Base-by-base conservation (phyloP, 2,113 vertebrate species). In the Odobenus rosmarus region DNA sequence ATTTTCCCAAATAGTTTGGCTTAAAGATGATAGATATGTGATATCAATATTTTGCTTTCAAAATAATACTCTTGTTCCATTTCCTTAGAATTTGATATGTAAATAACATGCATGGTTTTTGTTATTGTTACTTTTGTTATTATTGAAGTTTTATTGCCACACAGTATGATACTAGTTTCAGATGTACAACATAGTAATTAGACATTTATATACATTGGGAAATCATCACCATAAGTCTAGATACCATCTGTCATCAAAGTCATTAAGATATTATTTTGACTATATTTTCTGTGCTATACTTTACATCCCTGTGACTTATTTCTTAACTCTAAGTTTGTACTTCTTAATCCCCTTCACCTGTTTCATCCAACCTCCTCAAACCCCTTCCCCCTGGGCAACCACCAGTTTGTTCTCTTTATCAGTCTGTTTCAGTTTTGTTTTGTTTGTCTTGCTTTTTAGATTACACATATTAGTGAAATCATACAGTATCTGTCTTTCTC, bases 81-180 rank as follows among this genome's bases (percentile, higher is more conserved):
- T 93, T 92, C 31, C 57, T 90, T 96, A 76, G 33, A 83, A 36
- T 96, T 77, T 83, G 74, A 92, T 36, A 92, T 5, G 26, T 85
- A 87, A 90, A 87, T 69, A 87, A 77, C 53, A 71, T 49, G 18
- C 31, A 77, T 82, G 11, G 61, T 86, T 67, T 95, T 53, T 49
- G 26, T 46, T 53, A 14, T 49, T 79, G 42, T 49, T 74, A 74
- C 12, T 74, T 79, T 53, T 33, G 15, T 77, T 53, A 11, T 79
- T 53, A 53, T 21, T 79, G 74, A 51, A 31, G 26, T 51, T 33
- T 53, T 16, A 46, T 51, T 53, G 18, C 28, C 49, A 53, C 53
- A 79, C 46, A 53, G 3, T 79, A 49, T 77, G 51, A 51, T 79
- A 21, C 53, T 79, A 79, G 49, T 79, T 79, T 79, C 49, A 53